Evolutionary conservation across 64 coral and sea anemone genomes (phyloP), one percentile per base, ranked within the genome.

Genomic region (Exaiptasia diaphana): DNA sequence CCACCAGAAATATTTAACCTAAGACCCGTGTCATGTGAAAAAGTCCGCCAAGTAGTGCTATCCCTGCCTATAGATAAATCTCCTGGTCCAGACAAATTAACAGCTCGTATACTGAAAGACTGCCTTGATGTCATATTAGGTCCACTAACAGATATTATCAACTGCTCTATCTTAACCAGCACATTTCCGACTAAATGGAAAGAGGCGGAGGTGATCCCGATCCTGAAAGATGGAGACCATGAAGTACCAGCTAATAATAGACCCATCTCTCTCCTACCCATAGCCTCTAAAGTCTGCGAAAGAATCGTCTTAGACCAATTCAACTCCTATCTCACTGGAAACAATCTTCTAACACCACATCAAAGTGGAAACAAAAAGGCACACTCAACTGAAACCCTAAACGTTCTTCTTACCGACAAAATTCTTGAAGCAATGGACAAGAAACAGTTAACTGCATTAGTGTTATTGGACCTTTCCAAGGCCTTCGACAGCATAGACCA

Each of bases 51-150:
- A 68, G 26, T 57, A 53, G 59, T 83, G 18, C 2, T 61, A 57
- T 75, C 72, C 53, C 13, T 75, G 44, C 45, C 42, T 41, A 14
- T 29, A 31, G 53, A 75, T 36, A 50, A 75, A 52, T 75, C 42
- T 75, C 72, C 46, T 33, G 72, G 72, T 17, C 72, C 72, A 14
- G 72, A 75, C 72, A 74, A 74, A 74, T 40, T 74, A 44, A 50
- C 21, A 6, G 48, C 30, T 23, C 42, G 17, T 30, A 27, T 74
- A 17, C 42, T 73, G 5, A 76, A 76, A 76, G 76, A 80, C 37
- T 80, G 55, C 26, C 36, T 80, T 7, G 22, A 53, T 22, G 76
- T 80, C 37, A 80, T 80, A 3, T 29, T 65, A 21, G 35, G 77
- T 8, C 77, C 77, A 4, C 41, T 65, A 17, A 81, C 77, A 11